Conservation (phyloP, 2,113 vertebrate genomes). For the Dasyornis broadbenti region DNA sequence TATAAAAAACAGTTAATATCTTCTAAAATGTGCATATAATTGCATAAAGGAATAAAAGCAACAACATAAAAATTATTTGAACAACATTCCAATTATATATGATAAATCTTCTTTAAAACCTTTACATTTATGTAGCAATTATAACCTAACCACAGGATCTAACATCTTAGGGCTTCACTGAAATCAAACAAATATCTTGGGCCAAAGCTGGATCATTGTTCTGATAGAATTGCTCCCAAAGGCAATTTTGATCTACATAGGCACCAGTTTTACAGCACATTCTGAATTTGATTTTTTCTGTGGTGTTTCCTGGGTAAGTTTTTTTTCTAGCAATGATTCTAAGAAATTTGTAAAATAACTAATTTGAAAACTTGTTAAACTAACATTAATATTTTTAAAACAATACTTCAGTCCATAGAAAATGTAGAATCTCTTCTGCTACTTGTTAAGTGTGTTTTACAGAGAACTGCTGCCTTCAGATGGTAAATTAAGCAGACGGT, state of each 20-base stretch:
- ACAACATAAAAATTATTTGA: neutral
- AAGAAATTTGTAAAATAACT: neutral
- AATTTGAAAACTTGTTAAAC: neutral
- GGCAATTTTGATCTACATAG: constrained; percentile 29
- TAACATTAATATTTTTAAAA: neutral
- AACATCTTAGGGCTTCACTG: constrained; percentile 2
- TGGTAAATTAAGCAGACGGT: neutral
- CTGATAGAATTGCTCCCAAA: neutral
- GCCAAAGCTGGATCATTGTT: neutral
- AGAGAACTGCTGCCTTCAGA: neutral
- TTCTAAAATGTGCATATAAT: constrained; percentile 27
- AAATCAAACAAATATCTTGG: constrained; percentile 22
- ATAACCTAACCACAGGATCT: constrained; percentile 14
- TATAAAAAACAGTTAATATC: constrained; percentile 9
- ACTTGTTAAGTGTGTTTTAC: neutral
- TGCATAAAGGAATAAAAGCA: neutral
- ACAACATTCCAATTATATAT: constrained; percentile 9
- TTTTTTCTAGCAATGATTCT: neutral
- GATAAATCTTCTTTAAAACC: constrained; percentile 24
- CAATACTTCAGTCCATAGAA: neutral
- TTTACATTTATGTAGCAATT: constrained; percentile 43
- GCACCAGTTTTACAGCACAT: neutral
- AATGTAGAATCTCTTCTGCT: neutral
- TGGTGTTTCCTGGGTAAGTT: neutral
- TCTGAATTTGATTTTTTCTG: neutral